These are phyloP conservation scores for Solenodon paradoxus DNA, from an alignment of 2,113 vertebrate genomes.

Conservation along the genomic window DNA sequence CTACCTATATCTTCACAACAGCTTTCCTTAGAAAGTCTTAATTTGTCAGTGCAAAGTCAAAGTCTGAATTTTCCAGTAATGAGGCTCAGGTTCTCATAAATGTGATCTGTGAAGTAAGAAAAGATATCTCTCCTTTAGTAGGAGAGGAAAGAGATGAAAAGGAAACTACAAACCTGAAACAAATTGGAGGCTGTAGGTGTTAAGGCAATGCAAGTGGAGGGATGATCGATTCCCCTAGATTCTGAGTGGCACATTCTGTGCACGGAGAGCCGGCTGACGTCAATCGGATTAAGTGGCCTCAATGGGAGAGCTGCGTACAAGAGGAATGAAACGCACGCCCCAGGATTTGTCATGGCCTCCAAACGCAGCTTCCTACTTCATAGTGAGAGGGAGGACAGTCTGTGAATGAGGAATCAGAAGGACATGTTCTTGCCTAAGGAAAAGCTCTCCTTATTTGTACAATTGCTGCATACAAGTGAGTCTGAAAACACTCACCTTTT, in stretches of 20 bases:
- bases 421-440: neutral
- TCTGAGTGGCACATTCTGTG: slow-evolving; percentile 3
- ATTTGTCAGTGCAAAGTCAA: slow-evolving; percentile 41
- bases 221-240: slow-evolving; percentile 48
- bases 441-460: neutral
- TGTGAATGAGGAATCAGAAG: neutral
- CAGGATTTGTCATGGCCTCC: slow-evolving; percentile 32
- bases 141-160: neutral
- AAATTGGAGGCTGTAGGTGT: slow-evolving; percentile 48
- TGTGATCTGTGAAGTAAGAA: slow-evolving; percentile 22
- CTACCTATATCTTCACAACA: neutral
- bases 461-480: neutral
- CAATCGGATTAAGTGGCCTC: slow-evolving; percentile 68
- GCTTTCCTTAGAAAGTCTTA: slow-evolving; percentile 49
- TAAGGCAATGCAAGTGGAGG: slow-evolving; percentile 13
- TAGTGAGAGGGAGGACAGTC: neutral
- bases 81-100: neutral
- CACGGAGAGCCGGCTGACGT: slow-evolving; percentile 58
- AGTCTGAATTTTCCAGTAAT: slow-evolving; percentile 37
- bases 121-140: neutral
- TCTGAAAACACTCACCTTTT: neutral
- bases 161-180: neutral
- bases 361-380: neutral
- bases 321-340: slow-evolving; percentile 17
- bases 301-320: slow-evolving; percentile 33